phyloP scores from a whole-genome alignment of 2,888 invertebrate genomes.

The Psococerastis gibbosa region DNA sequence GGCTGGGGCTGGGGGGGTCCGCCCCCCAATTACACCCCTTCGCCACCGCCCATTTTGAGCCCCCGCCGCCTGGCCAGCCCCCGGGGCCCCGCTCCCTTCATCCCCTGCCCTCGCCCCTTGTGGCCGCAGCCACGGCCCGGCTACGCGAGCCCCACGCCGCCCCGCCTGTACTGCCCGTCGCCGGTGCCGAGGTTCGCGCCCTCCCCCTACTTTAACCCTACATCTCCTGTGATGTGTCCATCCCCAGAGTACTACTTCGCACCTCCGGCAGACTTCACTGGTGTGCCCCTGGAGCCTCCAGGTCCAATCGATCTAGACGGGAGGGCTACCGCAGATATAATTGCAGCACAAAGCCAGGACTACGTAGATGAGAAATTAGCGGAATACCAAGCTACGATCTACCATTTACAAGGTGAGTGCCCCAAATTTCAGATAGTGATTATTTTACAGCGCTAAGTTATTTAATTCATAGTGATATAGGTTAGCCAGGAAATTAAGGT shows the following conservation, averaged over 20 bases:
- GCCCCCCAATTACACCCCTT: constrained; percentile 23
- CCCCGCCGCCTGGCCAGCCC: constrained; percentile 8
- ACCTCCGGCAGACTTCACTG: constrained; percentile 32
- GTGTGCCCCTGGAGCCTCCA: constrained; percentile 57
- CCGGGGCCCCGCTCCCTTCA: constrained; percentile 25
- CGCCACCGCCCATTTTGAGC: constrained; percentile 26
- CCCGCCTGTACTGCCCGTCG: constrained; percentile 27
- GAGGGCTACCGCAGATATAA: constrained; percentile 77
- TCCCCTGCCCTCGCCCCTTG: constrained; percentile 45
- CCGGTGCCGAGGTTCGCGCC: constrained; percentile 1
- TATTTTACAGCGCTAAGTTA: no score
- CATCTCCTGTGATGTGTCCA: constrained; percentile 37
- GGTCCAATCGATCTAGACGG: constrained; percentile 41
- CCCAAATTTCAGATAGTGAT: background rate
- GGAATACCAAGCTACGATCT: constrained; percentile 83
- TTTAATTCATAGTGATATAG: no score
- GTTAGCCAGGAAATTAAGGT: no score
- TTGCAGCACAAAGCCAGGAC: constrained; percentile 84
- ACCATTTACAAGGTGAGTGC: constrained; percentile 64
- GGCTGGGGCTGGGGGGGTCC: constrained; percentile 14
- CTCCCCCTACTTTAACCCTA: constrained; percentile 8
- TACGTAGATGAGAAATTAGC: constrained; percentile 86
- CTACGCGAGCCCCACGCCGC: constrained; percentile 25
- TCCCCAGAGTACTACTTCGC: constrained; percentile 25
- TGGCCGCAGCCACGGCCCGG: constrained; percentile 37